Evolutionary conservation across 2,113 vertebrate species (phyloP).

Genomic region (Electrona antarctica): DNA sequence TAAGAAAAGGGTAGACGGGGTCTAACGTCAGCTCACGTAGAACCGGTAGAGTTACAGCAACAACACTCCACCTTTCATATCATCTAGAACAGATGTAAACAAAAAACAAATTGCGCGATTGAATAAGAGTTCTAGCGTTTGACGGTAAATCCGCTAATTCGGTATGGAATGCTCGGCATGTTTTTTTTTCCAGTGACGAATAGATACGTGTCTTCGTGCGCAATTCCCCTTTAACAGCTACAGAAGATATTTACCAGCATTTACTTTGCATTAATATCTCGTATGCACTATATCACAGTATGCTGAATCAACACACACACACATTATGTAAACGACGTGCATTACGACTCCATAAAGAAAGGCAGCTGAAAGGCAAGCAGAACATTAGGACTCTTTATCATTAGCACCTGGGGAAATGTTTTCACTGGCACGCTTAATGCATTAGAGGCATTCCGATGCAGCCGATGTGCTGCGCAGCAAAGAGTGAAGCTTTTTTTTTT

Average conservation of each 20-base stretch:
- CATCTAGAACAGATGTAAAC: too few species aligned
- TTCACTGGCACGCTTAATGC: constrained; percentile 22
- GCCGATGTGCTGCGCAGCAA: constrained; percentile 36
- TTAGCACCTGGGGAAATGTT: constrained; percentile 38
- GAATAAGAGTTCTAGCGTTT: too few species aligned
- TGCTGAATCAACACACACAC: constrained; percentile 25
- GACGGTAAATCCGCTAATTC: too few species aligned
- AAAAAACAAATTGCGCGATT: too few species aligned
- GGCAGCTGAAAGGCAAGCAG: constrained; percentile 33
- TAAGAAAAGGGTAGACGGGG: too few species aligned
- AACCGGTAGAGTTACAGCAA: too few species aligned
- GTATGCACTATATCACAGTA: constrained; percentile 21
- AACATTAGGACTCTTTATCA: constrained; percentile 35
- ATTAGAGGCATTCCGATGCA: constrained; percentile 50
- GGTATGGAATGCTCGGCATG: too few species aligned
- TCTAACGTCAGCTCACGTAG: too few species aligned
- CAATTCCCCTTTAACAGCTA: too few species aligned
- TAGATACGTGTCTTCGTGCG: too few species aligned
- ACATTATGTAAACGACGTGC: constrained; percentile 1
- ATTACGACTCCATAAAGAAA: constrained; percentile 47
- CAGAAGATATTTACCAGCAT: constrained; percentile 5
- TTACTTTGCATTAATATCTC: constrained; percentile 19
- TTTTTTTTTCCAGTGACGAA: too few species aligned
- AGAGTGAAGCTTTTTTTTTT: constrained; percentile 34
- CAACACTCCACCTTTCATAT: too few species aligned